phyloP scores from a whole-genome alignment of 2,113 vertebrate genomes.

The Cavia aperea region DNA sequence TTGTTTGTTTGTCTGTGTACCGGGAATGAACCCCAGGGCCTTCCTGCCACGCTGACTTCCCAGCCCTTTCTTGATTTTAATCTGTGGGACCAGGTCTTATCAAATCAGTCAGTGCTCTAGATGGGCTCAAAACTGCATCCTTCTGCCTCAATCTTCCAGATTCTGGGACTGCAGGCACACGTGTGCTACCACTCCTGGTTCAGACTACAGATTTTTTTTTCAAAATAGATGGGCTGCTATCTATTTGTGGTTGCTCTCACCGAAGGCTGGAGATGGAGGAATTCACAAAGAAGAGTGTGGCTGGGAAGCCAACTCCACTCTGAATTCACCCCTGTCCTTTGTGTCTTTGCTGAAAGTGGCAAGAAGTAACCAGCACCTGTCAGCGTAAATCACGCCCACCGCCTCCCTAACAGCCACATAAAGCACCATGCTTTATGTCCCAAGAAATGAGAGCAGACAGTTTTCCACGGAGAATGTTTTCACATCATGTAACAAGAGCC shows the following conservation, averaged over 20 bases:
- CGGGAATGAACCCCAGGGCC: not conserved
- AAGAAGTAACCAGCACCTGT: constrained; percentile 18
- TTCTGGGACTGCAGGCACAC: not conserved
- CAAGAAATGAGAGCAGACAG: constrained; percentile 47
- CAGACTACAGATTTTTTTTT: not conserved
- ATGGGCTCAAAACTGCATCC: not conserved
- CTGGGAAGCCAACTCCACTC: not conserved
- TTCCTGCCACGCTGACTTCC: not conserved
- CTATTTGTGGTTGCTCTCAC: not conserved
- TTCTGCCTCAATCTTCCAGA: not conserved
- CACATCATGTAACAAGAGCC: not conserved
- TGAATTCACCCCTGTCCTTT: not conserved
- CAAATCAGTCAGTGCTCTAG: not conserved
- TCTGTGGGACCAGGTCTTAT: not conserved
- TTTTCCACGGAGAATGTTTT: constrained; percentile 37
- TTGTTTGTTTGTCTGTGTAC: not conserved
- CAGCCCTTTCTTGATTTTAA: not conserved
- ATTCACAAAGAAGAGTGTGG: not conserved
- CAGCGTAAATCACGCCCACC: constrained; percentile 35
- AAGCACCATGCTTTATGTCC: constrained; percentile 34
- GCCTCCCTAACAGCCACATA: constrained; percentile 10
- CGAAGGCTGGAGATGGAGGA: not conserved
- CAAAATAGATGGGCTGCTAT: not conserved
- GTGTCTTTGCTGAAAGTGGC: constrained; percentile 1
- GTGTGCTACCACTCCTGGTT: not conserved